Base-by-base conservation (phyloP, 2,888 invertebrate species). In the Athalia circularis region DNA sequence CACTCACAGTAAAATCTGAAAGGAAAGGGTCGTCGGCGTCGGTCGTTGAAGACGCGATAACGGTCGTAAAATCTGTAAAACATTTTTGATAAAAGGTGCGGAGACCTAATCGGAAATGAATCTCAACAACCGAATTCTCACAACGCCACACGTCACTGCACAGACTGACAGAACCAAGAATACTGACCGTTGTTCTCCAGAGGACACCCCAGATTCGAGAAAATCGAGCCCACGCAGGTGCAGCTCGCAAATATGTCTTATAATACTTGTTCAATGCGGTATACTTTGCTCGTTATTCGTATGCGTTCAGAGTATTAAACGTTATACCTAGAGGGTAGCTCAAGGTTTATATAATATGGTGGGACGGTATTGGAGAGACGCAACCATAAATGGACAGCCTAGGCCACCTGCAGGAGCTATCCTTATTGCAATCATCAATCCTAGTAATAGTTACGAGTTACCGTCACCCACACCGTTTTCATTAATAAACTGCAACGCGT, bases 21-120 rank as follows among this genome's bases (percentile, higher is more conserved):
- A 13, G 90, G 89, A 79, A 90, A 90, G 47, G 85, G 85, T 29
- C 86, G 84, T 15, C 81, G 81, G 8, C 87, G 84, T 11, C 87
- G 87, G 50, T 90, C 89, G 81, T 88, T 87, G 85, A 88, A 87
- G 81, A 88, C 89, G 88, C 91, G 88, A 88, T 90, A 88, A 78
- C 88, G 87, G 86, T 89, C 90, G 91, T 88, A 90, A 80, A 90
- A 90, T 87, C 90, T 85, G 82, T 89, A 90, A 85, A 85, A 87
- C 90, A 90, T 90, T 52, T 15, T 54, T 54, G 54, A 43, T 52
- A 11, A 54, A 68, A 29, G 52, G 15, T 52, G 29, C 29, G 2
- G 29, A 2, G 2, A 29, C 29, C 29, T 29, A 29, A 68, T 54
- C 68, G 54, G 68, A 52, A 54, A 50, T 52, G 52, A 54, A 68